Percentiles rank a stretch among this genome's conserved stretches.
Conservation (phyloP, 2,113 vertebrate genomes). For the Gopherus flavomarginatus region DNA sequence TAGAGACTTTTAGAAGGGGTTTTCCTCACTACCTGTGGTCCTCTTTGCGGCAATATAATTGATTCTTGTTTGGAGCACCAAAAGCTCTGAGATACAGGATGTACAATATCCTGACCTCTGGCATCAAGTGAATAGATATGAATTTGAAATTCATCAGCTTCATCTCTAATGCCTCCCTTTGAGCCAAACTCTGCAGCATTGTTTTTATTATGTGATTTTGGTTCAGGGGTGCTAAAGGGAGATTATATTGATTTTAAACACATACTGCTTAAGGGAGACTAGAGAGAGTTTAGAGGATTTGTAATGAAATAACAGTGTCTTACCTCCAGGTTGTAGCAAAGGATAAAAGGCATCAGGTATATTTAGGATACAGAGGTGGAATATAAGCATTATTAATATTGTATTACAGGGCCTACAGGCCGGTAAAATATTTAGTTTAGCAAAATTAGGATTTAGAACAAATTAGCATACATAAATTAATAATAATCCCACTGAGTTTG, state of each 20-base stretch:
- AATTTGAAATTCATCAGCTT: not conserved
- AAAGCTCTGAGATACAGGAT: not conserved
- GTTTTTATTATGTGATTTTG: not conserved
- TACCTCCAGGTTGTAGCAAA: not conserved
- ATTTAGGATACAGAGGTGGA: not conserved
- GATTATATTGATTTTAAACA: slow-evolving; percentile 17
- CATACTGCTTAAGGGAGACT: not conserved
- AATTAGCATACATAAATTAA: not conserved
- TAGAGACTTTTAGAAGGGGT: not conserved
- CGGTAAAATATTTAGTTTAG: not conserved
- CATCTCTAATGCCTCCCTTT: not conserved
- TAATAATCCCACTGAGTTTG: not conserved
- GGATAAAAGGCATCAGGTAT: not conserved
- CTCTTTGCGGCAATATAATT: not conserved
- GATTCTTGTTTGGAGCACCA: not conserved
- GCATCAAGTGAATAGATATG: not conserved
- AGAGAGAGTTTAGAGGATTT: not conserved
- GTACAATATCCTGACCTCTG: not conserved
- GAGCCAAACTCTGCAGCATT: not conserved
- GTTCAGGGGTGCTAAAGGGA: slow-evolving; percentile 26
- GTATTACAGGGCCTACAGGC: not conserved
- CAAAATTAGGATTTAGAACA: not conserved
- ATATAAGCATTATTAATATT: not conserved
- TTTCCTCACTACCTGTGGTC: not conserved
- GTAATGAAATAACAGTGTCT: slow-evolving; percentile 6